Conservation (phyloP, 1,140 invertebrate species). For the Zaprionus africanus region DNA sequence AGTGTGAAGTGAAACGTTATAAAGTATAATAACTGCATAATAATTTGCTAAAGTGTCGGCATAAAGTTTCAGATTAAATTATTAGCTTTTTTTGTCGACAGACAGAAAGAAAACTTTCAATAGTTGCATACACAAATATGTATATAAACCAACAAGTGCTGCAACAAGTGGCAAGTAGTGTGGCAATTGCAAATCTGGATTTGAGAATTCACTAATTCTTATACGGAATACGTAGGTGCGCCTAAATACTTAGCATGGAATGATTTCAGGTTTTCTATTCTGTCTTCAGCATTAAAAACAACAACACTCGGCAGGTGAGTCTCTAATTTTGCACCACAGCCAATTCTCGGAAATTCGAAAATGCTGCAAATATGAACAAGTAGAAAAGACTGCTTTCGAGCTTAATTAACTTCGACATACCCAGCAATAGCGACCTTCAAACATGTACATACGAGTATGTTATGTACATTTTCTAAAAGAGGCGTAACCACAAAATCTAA, state of each 20-base stretch:
- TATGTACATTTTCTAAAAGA: background rate
- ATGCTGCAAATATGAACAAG: conserved; percentile 4
- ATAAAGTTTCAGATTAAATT: too few species aligned
- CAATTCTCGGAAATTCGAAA: conserved; percentile 56
- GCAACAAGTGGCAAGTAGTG: conserved; percentile 64
- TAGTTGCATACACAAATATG: too few species aligned
- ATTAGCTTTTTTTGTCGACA: too few species aligned
- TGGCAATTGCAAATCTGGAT: conserved; percentile 75
- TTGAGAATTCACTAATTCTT: conserved; percentile 80
- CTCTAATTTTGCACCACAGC: conserved; percentile 73
- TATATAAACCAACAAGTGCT: too few species aligned
- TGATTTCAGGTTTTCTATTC: conserved; percentile 47
- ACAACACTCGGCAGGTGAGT: conserved; percentile 68
- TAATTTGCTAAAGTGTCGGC: too few species aligned
- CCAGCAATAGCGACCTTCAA: background rate
- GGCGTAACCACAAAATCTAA: background rate
- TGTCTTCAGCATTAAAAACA: conserved; percentile 24
- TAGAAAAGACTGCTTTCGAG: background rate
- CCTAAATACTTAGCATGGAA: conserved; percentile 46
- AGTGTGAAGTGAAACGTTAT: too few species aligned
- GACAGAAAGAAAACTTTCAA: too few species aligned
- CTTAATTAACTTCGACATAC: background rate
- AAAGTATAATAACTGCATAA: too few species aligned
- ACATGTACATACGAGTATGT: too few species aligned
- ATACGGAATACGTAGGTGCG: conserved; percentile 60